Evolutionary conservation across 2,797 vertebrate species (phyloP).

Genomic region (Sparidentex hasta): DNA sequence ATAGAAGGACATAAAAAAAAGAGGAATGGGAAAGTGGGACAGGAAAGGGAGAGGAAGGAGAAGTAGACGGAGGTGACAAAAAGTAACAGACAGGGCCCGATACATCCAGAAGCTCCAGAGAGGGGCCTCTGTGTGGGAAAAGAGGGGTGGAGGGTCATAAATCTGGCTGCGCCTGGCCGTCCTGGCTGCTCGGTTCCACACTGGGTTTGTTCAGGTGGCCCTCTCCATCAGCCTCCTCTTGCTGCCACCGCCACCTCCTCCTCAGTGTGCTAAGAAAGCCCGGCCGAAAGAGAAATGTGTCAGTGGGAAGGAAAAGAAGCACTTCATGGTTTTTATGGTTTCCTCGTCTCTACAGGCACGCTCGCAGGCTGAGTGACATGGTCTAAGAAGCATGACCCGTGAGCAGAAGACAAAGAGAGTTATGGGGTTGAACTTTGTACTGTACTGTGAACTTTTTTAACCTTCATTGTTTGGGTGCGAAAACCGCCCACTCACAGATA

Average conservation of each 20-base stretch:
- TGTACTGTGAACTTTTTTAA: constrained; percentile 46
- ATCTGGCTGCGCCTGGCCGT: constrained; percentile 73
- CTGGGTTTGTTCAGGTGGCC: constrained; percentile 87
- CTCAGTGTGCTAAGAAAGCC: constrained; percentile 66
- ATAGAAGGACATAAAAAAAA: constrained; percentile 42
- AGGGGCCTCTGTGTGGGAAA: constrained; percentile 76
- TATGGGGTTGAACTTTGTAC: constrained; percentile 58
- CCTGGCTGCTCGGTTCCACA: constrained; percentile 66
- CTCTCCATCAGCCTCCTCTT: constrained; percentile 76
- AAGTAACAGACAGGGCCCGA: constrained; percentile 63
- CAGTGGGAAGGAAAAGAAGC: constrained; percentile 62
- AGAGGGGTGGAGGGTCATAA: constrained; percentile 77
- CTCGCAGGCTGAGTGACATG: constrained; percentile 61
- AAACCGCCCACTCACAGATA: neutral
- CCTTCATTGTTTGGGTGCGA: constrained; percentile 34
- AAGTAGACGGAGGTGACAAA: constrained; percentile 68
- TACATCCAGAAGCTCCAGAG: constrained; percentile 72
- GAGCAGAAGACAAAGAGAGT: constrained; percentile 61
- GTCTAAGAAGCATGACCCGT: constrained; percentile 59
- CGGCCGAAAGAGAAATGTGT: constrained; percentile 67
- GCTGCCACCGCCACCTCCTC: constrained; percentile 41
- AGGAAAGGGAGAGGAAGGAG: constrained; percentile 56
- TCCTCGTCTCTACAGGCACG: constrained; percentile 72
- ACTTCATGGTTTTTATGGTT: constrained; percentile 75
- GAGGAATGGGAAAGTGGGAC: constrained; percentile 48